These are phyloP conservation scores for Stegodyphus dumicola DNA, from an alignment of 1,140 invertebrate genomes.

Conservation along the genomic window DNA sequence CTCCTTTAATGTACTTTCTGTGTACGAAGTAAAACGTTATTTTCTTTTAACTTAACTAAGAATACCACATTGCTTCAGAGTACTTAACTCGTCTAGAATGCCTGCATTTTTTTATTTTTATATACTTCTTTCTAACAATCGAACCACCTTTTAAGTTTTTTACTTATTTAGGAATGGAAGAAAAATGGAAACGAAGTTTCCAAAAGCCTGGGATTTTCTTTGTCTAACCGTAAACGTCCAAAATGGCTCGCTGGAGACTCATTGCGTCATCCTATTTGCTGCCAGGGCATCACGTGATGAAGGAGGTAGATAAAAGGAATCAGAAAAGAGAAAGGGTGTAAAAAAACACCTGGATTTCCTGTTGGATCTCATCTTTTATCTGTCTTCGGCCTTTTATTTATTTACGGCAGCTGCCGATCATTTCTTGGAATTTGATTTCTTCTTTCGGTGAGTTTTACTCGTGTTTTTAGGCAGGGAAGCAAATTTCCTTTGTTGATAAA, in stretches of 20 bases:
- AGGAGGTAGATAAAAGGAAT: background rate
- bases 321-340: background rate
- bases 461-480: too few species aligned
- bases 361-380: background rate
- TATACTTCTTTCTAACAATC: background rate
- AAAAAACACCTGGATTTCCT: slow-evolving; percentile 11
- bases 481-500: too few species aligned
- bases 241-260: slow-evolving; percentile 9
- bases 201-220: background rate
- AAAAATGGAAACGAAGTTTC: slow-evolving; percentile 23
- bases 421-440: slow-evolving; percentile 6
- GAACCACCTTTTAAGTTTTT: background rate
- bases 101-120: background rate
- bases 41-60: background rate
- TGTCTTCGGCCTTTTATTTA: slow-evolving; percentile 1
- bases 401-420: background rate
- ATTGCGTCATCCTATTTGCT: slow-evolving; percentile 4
- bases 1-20: slow-evolving; percentile 29
- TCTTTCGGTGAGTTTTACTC: background rate
- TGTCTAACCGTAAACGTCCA: slow-evolving; percentile 20
- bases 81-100: background rate
- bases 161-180: slow-evolving; percentile 11
- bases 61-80: background rate
- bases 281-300: background rate
- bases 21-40: slow-evolving; percentile 20